Evolutionary conservation across 2,888 invertebrate species (phyloP), one percentile per base, ranked within the genome.

Genomic region (Omphaloscelis lunosa): DNA sequence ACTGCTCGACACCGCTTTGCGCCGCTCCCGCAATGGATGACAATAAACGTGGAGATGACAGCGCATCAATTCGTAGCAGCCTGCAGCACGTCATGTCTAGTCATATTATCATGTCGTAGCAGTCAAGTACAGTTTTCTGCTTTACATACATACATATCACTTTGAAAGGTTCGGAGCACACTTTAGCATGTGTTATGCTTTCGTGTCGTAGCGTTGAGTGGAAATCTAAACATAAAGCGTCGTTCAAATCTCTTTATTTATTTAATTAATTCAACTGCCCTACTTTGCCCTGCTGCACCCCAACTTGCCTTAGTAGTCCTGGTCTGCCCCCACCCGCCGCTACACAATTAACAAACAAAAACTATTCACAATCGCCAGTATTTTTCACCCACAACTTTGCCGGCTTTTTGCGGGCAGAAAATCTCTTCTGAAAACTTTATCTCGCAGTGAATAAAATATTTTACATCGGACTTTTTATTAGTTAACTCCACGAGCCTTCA

Each of bases 361-460:
- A 72, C 63, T 76, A 72, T 76, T 70, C 56, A 63, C 56, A 58
- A 74, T 74, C n/a, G 41, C 34, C 11, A 29, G 41, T 74, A 72
- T 45, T 82, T 76, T 76, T 63, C 45, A 29, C 56, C 34, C 61
- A 74, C 45, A 72, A 81, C 48, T 65, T 75, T 27, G 15, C 12
- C 27, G 23, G 41, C 56, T 71, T 51, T 63, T 75, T 62, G 62
- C 27, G 29, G 23, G 12, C 58, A 61, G 58, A 59, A 75, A 68
- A 67, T 70, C 68, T 81, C 29, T 75, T 61, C 45, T 39, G 58
- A 66, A 77, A 82, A 84, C 67, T 77, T 86, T 74, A 77, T 72
- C 75, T 68, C n/a, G 27, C 75, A 58, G 71, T 63, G 53, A 82
- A 79, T 79, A 63, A 59, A 77, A 82, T 59, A 87, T 82, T 84